phyloP scores from a whole-genome alignment of 2,797 vertebrate species.

The Gymnothorax reevesii region DNA sequence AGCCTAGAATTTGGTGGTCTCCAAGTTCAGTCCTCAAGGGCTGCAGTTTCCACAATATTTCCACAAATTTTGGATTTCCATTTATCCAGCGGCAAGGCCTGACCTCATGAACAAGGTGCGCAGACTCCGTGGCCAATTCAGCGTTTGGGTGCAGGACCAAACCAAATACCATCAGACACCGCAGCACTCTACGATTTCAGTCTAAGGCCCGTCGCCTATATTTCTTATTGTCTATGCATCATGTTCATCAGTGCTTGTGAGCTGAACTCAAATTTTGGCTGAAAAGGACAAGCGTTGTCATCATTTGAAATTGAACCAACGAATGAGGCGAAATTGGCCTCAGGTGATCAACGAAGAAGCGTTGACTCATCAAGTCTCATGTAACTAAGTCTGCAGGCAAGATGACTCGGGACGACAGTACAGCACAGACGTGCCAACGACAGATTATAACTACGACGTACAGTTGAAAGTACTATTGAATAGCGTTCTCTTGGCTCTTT shows the following conservation, averaged over 20 bases:
- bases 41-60: too few relatives aligned
- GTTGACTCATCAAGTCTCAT: not conserved
- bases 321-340: not conserved
- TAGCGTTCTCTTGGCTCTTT: not conserved
- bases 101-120: too few relatives aligned
- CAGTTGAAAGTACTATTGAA: not conserved
- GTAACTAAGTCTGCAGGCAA: not conserved
- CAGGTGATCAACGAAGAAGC: not conserved
- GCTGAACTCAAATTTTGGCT: not conserved
- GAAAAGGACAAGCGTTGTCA: not conserved
- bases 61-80: too few relatives aligned
- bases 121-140: too few relatives aligned
- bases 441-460: not conserved
- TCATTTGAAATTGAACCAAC: not conserved
- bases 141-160: too few relatives aligned
- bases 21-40: too few relatives aligned
- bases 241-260: not conserved
- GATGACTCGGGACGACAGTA: not conserved
- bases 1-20: too few relatives aligned
- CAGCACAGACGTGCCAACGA: not conserved
- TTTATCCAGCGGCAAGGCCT: too few relatives aligned
- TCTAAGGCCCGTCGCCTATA: not conserved
- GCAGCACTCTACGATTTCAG: too few relatives aligned
- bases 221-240: not conserved
- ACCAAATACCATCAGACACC: too few relatives aligned